phyloP scores from a whole-genome alignment of 1,140 invertebrate genomes.

The Euwallacea similis region DNA sequence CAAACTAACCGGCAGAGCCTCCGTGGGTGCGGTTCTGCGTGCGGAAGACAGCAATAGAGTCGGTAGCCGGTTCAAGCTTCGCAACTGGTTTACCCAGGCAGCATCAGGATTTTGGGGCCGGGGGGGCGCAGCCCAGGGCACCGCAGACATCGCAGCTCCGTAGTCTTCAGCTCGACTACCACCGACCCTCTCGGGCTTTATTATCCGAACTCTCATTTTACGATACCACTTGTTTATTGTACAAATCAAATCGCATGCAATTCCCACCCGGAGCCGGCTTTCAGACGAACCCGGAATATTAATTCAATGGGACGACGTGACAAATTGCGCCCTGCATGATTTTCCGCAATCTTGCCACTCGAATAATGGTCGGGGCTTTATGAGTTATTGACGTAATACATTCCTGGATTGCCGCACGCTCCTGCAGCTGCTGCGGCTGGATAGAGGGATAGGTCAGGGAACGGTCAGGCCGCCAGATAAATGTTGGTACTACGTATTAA shows the following conservation, averaged over 20 bases:
- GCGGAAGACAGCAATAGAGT: too few species aligned
- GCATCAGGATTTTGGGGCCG: too few species aligned
- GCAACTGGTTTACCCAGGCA: too few species aligned
- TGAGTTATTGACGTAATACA: slow-evolving; percentile 24
- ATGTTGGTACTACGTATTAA: background rate
- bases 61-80: too few species aligned
- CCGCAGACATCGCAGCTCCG: too few species aligned
- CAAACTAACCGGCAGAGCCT: too few species aligned
- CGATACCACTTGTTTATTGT: too few species aligned
- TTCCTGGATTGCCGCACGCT: slow-evolving; percentile 9
- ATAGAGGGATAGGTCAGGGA: slow-evolving; percentile 11
- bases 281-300: slow-evolving; percentile 20
- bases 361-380: slow-evolving; percentile 11
- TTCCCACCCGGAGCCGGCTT: background rate
- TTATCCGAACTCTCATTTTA: too few species aligned
- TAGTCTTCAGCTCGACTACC: too few species aligned
- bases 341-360: slow-evolving; percentile 17
- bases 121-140: too few species aligned
- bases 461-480: background rate
- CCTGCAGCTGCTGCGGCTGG: background rate
- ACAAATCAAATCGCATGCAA: background rate
- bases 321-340: slow-evolving; percentile 16
- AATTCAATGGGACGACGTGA: slow-evolving; percentile 24
- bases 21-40: too few species aligned
- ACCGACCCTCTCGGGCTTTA: too few species aligned